Evolutionary conservation across 2,113 vertebrate species (phyloP).

Genomic region (Pollimyrus isidori): DNA sequence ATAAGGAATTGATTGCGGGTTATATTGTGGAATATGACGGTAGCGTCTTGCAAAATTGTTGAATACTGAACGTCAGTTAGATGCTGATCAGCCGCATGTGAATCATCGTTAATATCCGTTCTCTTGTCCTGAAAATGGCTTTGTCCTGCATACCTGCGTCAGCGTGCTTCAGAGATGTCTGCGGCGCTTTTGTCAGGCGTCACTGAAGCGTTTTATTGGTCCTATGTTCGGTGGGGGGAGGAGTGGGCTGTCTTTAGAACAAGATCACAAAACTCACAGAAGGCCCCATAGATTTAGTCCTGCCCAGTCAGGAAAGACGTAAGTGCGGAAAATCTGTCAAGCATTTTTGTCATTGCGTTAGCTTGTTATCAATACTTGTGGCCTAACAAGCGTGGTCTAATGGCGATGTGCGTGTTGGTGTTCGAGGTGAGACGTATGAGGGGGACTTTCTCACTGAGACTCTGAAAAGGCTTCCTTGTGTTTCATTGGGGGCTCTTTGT

Average conservation of each 20-base stretch:
- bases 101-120: not conserved
- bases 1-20: not conserved
- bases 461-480: not conserved
- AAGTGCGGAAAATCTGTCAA: not conserved
- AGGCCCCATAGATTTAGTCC: not conserved
- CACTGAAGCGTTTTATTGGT: not conserved
- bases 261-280: not conserved
- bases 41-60: not conserved
- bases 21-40: not conserved
- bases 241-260: not conserved
- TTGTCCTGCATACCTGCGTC: not conserved
- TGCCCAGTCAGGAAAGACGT: not conserved
- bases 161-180: not conserved
- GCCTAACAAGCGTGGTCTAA: not conserved
- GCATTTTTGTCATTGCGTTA: not conserved
- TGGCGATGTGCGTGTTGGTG: not conserved
- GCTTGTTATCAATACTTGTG: not conserved
- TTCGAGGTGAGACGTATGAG: not conserved
- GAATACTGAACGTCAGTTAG: not conserved
- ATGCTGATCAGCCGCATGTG: not conserved
- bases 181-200: not conserved
- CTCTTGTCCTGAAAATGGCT: not conserved
- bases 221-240: not conserved
- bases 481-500: not conserved
- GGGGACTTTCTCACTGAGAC: not conserved